A percentile compares a stretch with the other conserved stretches of the same genome.
Conservation (phyloP, 2,113 vertebrate species). For the Periophthalmodon schlosseri region DNA sequence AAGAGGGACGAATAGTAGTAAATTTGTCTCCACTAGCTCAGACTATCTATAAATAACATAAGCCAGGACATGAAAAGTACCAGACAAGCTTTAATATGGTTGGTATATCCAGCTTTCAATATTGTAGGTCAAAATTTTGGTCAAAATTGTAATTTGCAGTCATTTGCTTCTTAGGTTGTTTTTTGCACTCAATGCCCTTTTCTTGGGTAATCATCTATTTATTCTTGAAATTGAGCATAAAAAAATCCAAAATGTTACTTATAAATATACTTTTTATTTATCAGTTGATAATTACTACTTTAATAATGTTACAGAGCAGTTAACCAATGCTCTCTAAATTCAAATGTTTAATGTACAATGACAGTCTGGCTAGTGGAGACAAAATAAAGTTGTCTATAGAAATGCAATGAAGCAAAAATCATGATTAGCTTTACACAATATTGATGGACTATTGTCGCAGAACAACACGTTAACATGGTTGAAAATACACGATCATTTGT, state of each 20-base stretch:
- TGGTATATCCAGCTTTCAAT: too few relatives aligned
- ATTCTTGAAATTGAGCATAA: too few relatives aligned
- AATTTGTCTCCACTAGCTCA: constrained; percentile 42
- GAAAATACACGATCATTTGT: not conserved
- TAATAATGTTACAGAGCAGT: not conserved
- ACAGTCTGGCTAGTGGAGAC: constrained; percentile 51
- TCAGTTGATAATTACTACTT: not conserved
- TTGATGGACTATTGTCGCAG: constrained; percentile 23
- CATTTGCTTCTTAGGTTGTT: not conserved
- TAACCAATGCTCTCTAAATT: not conserved
- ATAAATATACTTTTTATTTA: not conserved
- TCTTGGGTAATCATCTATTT: not conserved
- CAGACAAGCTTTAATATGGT: not conserved
- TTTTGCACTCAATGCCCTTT: not conserved
- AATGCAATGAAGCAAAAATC: constrained; percentile 26
- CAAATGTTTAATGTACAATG: constrained; percentile 8
- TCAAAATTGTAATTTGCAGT: not conserved
- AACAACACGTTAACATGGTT: not conserved
- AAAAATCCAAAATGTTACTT: too few relatives aligned
- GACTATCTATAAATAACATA: not conserved
- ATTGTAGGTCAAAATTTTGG: too few relatives aligned
- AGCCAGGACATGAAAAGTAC: not conserved
- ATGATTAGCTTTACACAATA: constrained; percentile 26
- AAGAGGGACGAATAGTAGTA: constrained; percentile 63
- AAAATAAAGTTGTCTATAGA: not conserved